Conservation (phyloP, 2,797 vertebrate genomes). For the Acipenser transmontanus region DNA sequence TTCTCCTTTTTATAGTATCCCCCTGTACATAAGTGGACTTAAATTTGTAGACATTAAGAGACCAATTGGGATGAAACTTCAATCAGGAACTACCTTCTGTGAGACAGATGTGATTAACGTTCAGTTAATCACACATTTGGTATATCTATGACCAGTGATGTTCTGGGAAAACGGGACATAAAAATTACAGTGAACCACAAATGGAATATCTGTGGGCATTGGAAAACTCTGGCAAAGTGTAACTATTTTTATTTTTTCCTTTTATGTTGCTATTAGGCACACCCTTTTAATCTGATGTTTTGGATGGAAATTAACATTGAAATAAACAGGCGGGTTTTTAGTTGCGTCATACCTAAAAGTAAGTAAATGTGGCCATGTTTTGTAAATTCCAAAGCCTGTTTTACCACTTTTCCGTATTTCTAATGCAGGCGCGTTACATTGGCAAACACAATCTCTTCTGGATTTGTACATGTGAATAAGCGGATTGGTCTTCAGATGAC, state of each 20-base stretch:
- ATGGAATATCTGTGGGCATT: not conserved
- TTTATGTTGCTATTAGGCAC: not conserved
- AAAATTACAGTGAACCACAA: not conserved
- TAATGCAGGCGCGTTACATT: not conserved
- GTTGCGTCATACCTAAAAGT: not conserved
- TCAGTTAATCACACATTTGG: not conserved
- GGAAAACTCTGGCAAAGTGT: not conserved
- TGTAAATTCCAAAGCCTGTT: not conserved
- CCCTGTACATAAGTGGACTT: not conserved
- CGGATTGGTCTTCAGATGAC: too few relatives aligned
- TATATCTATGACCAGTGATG: not conserved
- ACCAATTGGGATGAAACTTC: not conserved
- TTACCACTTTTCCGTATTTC: not conserved
- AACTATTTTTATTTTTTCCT: not conserved
- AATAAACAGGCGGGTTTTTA: not conserved
- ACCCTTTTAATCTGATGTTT: constrained; percentile 2
- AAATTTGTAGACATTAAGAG: not conserved
- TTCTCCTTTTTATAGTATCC: not conserved
- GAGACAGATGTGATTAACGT: not conserved
- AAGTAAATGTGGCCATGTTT: constrained; percentile 1
- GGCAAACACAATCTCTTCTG: not conserved
- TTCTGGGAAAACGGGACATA: not conserved
- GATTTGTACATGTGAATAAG: not conserved
- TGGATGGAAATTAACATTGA: constrained; percentile 1
- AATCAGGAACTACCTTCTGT: not conserved